Evolutionary conservation across 1,140 invertebrate species (phyloP).

Genomic region (Scaptomyza hsui): DNA sequence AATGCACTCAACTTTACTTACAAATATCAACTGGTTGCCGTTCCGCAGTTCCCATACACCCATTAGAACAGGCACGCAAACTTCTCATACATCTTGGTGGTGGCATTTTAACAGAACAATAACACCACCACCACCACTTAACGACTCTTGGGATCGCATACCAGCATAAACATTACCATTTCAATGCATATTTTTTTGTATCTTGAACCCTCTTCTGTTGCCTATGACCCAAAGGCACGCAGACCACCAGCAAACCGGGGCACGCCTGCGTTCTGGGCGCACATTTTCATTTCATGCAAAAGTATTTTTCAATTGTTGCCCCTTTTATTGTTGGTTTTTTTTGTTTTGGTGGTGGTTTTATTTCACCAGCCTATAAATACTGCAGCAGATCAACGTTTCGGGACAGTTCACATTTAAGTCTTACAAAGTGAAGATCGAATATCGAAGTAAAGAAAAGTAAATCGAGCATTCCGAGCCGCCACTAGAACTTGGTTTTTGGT

Average conservation of each 20-base stretch:
- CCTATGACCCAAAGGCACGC: slow-evolving; percentile 68
- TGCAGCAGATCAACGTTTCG: slow-evolving; percentile 37
- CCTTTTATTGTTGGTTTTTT: background rate
- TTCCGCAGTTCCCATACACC: slow-evolving; percentile 49
- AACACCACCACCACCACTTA: slow-evolving; percentile 13
- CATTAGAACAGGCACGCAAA: slow-evolving; percentile 12
- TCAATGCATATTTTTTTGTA: slow-evolving; percentile 45
- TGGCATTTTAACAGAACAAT: slow-evolving; percentile 63
- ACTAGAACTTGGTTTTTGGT: slow-evolving; percentile 10
- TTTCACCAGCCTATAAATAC: slow-evolving; percentile 60
- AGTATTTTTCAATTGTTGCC: slow-evolving; percentile 60
- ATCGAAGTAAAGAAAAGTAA: background rate
- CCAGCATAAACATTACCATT: slow-evolving; percentile 71
- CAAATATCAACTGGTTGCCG: slow-evolving; percentile 44
- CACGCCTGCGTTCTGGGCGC: slow-evolving; percentile 67
- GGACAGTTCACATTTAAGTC: slow-evolving; percentile 53
- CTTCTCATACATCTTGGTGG: slow-evolving; percentile 29
- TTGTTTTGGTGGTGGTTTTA: slow-evolving; percentile 66
- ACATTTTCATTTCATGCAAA: slow-evolving; percentile 64
- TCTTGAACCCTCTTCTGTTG: slow-evolving; percentile 59
- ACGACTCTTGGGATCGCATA: slow-evolving; percentile 50
- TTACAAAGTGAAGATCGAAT: slow-evolving; percentile 39
- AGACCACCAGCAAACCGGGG: slow-evolving; percentile 36
- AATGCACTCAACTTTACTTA: slow-evolving; percentile 62
- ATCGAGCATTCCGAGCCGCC: slow-evolving; percentile 49